These are phyloP conservation scores for Albula goreensis DNA, from an alignment of 2,113 vertebrate species.

Conservation along the genomic window DNA sequence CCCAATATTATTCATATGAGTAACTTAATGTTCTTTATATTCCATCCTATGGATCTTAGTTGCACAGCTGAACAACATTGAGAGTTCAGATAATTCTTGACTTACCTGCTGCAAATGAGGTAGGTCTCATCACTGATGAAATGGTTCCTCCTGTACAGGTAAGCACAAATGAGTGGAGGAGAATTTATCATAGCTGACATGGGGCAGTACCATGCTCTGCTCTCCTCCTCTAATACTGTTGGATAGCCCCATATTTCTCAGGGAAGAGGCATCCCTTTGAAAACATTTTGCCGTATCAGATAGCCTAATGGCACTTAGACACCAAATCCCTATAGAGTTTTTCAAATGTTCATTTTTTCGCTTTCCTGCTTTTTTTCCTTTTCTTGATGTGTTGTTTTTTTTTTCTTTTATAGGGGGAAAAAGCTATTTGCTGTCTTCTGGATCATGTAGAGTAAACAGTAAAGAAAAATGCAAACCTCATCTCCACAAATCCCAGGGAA, in stretches of 20 bases:
- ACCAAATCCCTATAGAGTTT: background rate
- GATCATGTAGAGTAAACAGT: conserved; percentile 1
- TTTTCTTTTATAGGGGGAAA: background rate
- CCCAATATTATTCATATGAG: no score
- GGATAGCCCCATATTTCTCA: background rate
- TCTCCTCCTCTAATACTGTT: background rate
- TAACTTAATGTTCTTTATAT: background rate
- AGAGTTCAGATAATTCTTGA: background rate
- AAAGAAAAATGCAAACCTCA: conserved; percentile 20
- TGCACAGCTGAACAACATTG: background rate
- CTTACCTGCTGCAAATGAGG: conserved; percentile 22
- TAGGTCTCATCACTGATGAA: conserved; percentile 9
- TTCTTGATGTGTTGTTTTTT: background rate
- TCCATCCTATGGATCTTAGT: background rate
- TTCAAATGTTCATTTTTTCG: background rate
- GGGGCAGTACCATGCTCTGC: background rate
- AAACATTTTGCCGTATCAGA: background rate
- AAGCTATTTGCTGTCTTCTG: background rate
- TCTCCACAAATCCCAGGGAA: conserved; percentile 40
- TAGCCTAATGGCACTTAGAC: background rate
- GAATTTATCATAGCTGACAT: background rate
- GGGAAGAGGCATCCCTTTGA: background rate
- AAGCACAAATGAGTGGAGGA: conserved; percentile 3
- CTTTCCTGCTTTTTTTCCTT: background rate
- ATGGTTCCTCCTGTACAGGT: background rate